Conservation (phyloP, 2,113 vertebrate species). For the Daphoenositta chrysoptera region DNA sequence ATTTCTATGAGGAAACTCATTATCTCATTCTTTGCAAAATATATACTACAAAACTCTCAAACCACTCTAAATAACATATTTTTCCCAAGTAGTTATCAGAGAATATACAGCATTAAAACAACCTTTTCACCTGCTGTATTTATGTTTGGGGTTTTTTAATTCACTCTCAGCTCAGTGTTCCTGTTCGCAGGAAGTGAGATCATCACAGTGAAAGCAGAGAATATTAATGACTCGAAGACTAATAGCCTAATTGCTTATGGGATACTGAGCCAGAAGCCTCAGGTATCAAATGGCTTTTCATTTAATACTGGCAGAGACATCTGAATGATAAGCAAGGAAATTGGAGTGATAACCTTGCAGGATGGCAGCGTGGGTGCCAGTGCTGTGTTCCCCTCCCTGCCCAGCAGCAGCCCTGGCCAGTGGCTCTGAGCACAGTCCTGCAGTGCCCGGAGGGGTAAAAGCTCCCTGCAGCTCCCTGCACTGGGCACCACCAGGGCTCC, state of each 20-base stretch:
- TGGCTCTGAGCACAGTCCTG: background rate
- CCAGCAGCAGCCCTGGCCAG: conserved; percentile 15
- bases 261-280: conserved; percentile 66
- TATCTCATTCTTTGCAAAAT: background rate
- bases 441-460: background rate
- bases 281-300: background rate
- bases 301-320: conserved; percentile 73
- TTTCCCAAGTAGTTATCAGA: background rate
- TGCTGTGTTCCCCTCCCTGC: conserved; percentile 69
- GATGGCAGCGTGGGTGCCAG: conserved; percentile 62
- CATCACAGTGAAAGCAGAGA: conserved; percentile 72
- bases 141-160: background rate
- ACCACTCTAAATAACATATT: background rate
- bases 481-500: background rate
- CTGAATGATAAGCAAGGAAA: conserved; percentile 67
- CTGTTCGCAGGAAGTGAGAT: conserved; percentile 71
- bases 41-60: background rate
- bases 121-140: background rate
- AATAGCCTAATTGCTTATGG: conserved; percentile 72
- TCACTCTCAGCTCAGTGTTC: background rate
- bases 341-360: conserved; percentile 68
- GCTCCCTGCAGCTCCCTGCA: background rate
- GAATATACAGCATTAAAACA: background rate
- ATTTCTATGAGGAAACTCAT: background rate
- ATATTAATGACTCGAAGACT: conserved; percentile 76